Percentiles rank a stretch among this genome's conserved stretches.
phyloP scores from a whole-genome alignment of 2,113 vertebrate genomes.

The Lycaon pictus region DNA sequence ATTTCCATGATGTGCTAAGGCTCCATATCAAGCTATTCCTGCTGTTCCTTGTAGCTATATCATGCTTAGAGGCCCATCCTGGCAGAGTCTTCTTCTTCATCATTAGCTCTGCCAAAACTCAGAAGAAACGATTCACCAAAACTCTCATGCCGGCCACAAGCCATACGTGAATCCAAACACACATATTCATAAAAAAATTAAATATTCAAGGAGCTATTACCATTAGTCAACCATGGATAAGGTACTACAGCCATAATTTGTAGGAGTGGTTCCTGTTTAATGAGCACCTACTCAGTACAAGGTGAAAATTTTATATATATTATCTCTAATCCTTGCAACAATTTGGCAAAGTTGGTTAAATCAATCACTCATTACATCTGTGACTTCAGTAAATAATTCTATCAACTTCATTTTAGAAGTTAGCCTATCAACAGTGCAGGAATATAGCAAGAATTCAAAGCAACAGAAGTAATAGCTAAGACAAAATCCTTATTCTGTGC shows the following conservation, averaged over 20 bases:
- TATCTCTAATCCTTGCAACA: too few species aligned
- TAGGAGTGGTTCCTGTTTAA: neutral
- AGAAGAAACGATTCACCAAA: neutral
- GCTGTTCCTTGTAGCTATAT: neutral
- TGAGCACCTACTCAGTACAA: neutral
- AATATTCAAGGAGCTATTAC: neutral
- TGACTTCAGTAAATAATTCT: neutral
- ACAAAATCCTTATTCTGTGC: neutral
- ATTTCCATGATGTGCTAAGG: neutral
- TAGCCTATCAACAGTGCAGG: neutral
- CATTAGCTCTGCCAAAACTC: conserved; percentile 8
- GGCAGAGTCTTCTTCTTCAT: neutral
- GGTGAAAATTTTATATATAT: neutral
- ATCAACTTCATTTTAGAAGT: neutral
- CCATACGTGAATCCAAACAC: neutral
- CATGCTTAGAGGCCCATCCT: neutral
- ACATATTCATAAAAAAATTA: neutral
- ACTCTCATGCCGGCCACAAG: neutral
- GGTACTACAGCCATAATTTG: neutral
- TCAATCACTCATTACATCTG: neutral
- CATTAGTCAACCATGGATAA: neutral
- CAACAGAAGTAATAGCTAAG: too few species aligned
- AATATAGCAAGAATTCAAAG: neutral
- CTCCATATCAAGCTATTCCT: too few species aligned
- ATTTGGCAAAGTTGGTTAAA: neutral